A percentile compares a stretch with the other conserved stretches of the same genome.
phyloP scores from a whole-genome alignment of 2,113 vertebrate species.

The Centropus unirufus region DNA sequence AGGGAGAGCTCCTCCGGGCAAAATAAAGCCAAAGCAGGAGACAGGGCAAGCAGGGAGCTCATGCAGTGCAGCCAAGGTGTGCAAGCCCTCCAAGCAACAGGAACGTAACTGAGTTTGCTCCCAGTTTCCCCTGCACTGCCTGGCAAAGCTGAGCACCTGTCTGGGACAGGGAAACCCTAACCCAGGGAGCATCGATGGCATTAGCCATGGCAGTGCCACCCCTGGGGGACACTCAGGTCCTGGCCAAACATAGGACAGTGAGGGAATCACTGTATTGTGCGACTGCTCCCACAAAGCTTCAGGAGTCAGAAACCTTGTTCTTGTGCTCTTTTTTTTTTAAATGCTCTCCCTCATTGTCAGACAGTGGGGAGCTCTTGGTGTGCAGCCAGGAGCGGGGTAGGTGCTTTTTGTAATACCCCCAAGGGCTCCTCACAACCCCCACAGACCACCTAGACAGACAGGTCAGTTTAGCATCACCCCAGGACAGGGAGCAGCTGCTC shows the following conservation, averaged over 20 bases:
- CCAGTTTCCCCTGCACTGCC: neutral
- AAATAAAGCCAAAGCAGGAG: neutral
- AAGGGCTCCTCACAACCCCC: neutral
- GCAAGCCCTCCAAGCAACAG: neutral
- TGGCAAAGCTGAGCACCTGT: neutral
- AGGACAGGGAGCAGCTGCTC: neutral
- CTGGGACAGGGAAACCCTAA: neutral
- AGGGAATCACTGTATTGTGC: neutral
- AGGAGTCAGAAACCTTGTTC: neutral
- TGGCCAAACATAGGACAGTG: neutral
- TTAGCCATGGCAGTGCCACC: neutral
- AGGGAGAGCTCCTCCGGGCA: neutral
- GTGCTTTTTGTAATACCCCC: neutral
- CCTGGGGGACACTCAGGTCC: neutral
- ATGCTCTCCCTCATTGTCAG: rapidly evolving
- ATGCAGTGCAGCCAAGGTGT: neutral
- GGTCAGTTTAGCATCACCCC: neutral
- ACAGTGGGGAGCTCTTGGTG: neutral
- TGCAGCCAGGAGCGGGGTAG: neutral
- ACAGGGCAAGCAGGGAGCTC: neutral
- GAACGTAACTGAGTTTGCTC: neutral
- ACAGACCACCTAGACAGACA: neutral
- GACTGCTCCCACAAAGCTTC: neutral
- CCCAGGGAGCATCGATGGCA: rapidly evolving
- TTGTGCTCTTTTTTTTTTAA: neutral